Base-by-base conservation (phyloP, 2,797 vertebrate species). In the Antennarius maculatus region DNA sequence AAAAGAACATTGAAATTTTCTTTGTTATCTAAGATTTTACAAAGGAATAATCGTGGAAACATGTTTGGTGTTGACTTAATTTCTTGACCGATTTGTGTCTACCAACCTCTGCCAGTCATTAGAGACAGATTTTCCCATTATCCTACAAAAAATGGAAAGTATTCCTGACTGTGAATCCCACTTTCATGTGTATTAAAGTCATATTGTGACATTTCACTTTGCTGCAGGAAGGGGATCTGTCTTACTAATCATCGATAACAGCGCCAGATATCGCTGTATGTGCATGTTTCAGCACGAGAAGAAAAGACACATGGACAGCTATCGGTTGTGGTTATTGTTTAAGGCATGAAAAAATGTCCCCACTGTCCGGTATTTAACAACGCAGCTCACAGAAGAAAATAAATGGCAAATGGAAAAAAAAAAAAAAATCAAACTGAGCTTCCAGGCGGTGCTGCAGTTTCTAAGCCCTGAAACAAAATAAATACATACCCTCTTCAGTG, bases 401-500 rank as follows among this genome's bases (percentile, higher is more conserved):
- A n/a, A 31, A 66, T 14, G 15, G 41, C 10, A 58, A 68, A 62
- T 45, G 47, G 3, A 43, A 68, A 63, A 29, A 57, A 60, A 73
- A 34, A 60, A n/a, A 54, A 51, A 81, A 70, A 63, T 74, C 48
- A 80, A 68, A 73, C 73, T 34, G 43, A 69, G 69, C 54, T 55
- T 34, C 48, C 68, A 80, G 84, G 82, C 79, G 82, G 80, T 79
- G 83, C 79, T 72, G 62, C 47, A 76, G 65, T 86, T 81, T 72
- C 66, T 77, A 70, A 84, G 63, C 73, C 69, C 51, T 1, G 17
- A 74, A 54, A 87, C 83, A 84, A 88, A 85, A 70, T 52, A 77
- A 76, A 76, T 61, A 80, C 55, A 75, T 65, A 76, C 83, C 69
- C 69, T 74, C 65, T 54, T 79, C 71, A 76, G 54, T 60, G 80